phyloP scores from a whole-genome alignment of 2,113 vertebrate genomes.

The Butastur rufipennis region DNA sequence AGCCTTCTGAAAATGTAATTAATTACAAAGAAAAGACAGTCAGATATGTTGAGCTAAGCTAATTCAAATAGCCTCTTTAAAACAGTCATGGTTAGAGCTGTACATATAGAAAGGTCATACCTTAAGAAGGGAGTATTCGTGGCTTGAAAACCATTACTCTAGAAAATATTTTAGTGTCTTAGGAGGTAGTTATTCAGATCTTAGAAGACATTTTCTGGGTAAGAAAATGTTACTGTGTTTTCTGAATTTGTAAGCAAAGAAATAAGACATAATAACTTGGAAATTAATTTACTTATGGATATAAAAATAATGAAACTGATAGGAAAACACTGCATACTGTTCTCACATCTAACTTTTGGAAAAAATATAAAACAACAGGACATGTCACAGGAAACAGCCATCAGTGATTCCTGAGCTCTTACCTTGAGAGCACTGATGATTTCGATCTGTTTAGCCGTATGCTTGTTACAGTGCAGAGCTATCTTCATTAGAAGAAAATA shows the following conservation, averaged over 20 bases:
- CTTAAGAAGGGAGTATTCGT: not conserved
- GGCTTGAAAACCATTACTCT: not conserved
- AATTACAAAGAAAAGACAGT: not conserved
- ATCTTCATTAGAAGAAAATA: not conserved
- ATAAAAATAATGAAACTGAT: not conserved
- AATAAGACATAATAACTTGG: not conserved
- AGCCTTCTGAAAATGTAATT: not conserved
- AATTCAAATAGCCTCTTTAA: not conserved
- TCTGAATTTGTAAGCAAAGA: not conserved
- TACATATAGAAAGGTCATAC: not conserved
- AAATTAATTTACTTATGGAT: not conserved
- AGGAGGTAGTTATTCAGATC: not conserved
- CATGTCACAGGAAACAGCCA: not conserved
- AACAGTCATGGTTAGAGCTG: not conserved
- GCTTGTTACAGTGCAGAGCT: not conserved
- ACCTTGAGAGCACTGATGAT: not conserved
- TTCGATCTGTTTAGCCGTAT: not conserved
- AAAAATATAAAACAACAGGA: not conserved
- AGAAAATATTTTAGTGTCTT: not conserved
- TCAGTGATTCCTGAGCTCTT: not conserved
- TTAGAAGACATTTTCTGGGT: not conserved
- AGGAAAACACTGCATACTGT: not conserved
- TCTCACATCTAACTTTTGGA: not conserved
- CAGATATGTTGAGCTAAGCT: not conserved
- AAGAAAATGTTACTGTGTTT: not conserved